phyloP scores from a whole-genome alignment of 2,888 invertebrate species.

The Campaea margaritaria region DNA sequence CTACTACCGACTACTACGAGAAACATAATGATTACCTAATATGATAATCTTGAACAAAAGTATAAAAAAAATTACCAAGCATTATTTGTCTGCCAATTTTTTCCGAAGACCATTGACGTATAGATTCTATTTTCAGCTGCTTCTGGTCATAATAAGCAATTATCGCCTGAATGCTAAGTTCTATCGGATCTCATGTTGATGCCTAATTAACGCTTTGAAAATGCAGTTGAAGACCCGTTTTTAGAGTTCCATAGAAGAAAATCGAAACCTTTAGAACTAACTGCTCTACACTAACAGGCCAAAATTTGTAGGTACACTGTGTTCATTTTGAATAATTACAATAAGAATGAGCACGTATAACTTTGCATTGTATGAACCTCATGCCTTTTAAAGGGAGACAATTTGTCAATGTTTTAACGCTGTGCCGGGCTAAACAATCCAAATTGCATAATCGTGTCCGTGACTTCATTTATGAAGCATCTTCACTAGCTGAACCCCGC shows the following conservation, averaged over 20 bases:
- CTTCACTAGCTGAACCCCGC: not conserved
- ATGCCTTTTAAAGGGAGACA: slow-evolving; percentile 18
- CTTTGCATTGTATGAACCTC: slow-evolving; percentile 14
- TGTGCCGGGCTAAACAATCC: not conserved
- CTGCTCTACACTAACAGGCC: not conserved
- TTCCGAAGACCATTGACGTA: too few species aligned
- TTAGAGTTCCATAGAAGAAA: not conserved
- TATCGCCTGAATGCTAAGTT: slow-evolving; percentile 8
- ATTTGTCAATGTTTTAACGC: slow-evolving; percentile 14
- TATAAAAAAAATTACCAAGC: too few species aligned
- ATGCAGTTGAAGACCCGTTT: not conserved
- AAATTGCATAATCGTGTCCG: slow-evolving; percentile 13
- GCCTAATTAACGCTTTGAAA: slow-evolving; percentile 5
- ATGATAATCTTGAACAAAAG: too few species aligned
- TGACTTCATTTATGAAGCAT: not conserved
- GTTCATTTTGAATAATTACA: not conserved
- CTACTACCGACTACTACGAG: too few species aligned
- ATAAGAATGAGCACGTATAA: slow-evolving; percentile 3
- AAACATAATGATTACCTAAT: too few species aligned
- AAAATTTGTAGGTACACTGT: not conserved
- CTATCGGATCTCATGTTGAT: slow-evolving; percentile 10
- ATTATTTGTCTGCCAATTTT: too few species aligned
- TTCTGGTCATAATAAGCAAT: slow-evolving; percentile 1
- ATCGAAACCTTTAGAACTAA: too few species aligned
- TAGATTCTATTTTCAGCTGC: not conserved